These are phyloP conservation scores for Thymelicus sylvestris DNA, from an alignment of 2,888 invertebrate species.

Conservation along the genomic window DNA sequence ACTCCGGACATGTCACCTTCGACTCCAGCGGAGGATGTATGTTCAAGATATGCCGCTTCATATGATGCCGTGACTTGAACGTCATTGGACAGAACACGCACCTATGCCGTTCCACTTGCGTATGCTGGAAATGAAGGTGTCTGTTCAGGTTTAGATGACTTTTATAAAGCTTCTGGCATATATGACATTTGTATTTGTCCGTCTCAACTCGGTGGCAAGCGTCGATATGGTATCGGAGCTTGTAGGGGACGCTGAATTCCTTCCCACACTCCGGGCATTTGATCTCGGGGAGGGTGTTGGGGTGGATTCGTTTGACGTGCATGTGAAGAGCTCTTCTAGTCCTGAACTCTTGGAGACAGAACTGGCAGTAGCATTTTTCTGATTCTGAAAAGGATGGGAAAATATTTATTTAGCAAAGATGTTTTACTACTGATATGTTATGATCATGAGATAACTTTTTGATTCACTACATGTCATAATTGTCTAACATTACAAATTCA, in stretches of 20 bases:
- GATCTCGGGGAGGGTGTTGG: constrained; percentile 69
- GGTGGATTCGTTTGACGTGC: constrained; percentile 73
- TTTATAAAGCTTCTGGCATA: constrained; percentile 73
- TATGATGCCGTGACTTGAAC: constrained; percentile 75
- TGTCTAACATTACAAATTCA: no score
- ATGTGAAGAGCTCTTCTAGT: constrained; percentile 72
- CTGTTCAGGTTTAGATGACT: constrained; percentile 69
- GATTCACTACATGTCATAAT: no score
- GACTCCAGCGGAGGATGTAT: constrained; percentile 78
- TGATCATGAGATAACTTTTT: no score
- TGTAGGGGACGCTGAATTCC: constrained; percentile 72
- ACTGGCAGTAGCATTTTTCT: constrained; percentile 75
- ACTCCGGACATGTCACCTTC: constrained; percentile 75
- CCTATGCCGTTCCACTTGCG: constrained; percentile 67
- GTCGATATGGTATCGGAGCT: constrained; percentile 71
- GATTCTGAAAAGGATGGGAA: constrained; percentile 46
- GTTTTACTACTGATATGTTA: no score
- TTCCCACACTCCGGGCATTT: constrained; percentile 75
- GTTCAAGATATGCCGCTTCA: constrained; percentile 76
- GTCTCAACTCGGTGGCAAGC: constrained; percentile 62
- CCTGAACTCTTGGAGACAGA: constrained; percentile 74
- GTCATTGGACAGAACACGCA: constrained; percentile 79
- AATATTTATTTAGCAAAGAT: no score
- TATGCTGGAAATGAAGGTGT: constrained; percentile 72
- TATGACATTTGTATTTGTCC: constrained; percentile 70